Conservation (phyloP, 2,888 invertebrate genomes). For the Lycia hirtaria region DNA sequence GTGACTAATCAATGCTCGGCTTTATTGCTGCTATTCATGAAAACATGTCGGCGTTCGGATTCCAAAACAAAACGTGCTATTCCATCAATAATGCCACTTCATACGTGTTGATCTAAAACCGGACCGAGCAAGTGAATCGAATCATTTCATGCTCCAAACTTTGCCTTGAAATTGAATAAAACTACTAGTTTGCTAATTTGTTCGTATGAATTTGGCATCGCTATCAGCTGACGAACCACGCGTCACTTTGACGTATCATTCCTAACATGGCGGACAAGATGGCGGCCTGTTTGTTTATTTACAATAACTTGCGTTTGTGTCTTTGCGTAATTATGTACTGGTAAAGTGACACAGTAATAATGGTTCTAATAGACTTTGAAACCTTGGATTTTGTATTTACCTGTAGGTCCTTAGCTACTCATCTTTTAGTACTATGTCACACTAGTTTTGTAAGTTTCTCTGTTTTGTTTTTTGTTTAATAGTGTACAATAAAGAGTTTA, state of each 20-base stretch:
- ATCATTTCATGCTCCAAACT: slow-evolving; percentile 34
- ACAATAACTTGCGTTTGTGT: slow-evolving; percentile 57
- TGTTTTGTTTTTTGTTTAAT: too few species aligned
- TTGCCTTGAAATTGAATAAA: neutral
- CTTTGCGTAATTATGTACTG: slow-evolving; percentile 22
- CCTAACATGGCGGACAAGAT: slow-evolving; percentile 74
- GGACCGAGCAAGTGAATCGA: slow-evolving; percentile 42
- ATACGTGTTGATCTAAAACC: slow-evolving; percentile 58
- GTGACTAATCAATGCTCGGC: slow-evolving; percentile 49
- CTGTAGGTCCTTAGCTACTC: neutral
- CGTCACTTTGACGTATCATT: slow-evolving; percentile 70
- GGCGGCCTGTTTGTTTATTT: slow-evolving; percentile 72
- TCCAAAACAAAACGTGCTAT: slow-evolving; percentile 62
- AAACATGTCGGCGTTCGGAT: slow-evolving; percentile 53
- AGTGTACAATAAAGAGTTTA: too few species aligned
- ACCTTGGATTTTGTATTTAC: slow-evolving; percentile 29
- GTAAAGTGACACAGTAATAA: slow-evolving; percentile 33
- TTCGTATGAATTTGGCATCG: slow-evolving; percentile 36
- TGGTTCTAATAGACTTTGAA: slow-evolving; percentile 20
- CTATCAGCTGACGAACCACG: slow-evolving; percentile 68
- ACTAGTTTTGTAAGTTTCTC: too few species aligned
- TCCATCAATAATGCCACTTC: slow-evolving; percentile 54
- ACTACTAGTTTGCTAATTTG: neutral
- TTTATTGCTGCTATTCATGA: slow-evolving; percentile 48
- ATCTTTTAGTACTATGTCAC: slow-evolving; percentile 32